phyloP scores from a whole-genome alignment of 2,888 invertebrate species.

The Pterobdella sp. region DNA sequence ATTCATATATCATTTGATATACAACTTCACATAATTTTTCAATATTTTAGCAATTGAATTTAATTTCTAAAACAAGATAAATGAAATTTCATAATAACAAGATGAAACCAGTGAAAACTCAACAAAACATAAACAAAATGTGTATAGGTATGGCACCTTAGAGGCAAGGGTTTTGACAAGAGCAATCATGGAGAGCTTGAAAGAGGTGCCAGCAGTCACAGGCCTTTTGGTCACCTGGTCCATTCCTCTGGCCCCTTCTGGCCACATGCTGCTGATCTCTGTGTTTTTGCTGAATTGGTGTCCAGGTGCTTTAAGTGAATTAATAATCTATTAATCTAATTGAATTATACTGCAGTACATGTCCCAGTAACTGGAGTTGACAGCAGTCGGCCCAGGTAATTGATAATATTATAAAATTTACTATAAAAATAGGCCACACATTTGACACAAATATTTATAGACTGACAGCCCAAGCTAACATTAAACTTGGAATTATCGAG shows the following conservation, averaged over 20 bases:
- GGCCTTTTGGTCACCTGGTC: constrained; percentile 83
- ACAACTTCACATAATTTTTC: too few relatives aligned
- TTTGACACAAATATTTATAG: too few relatives aligned
- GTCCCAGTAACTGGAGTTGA: too few relatives aligned
- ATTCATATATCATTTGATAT: background rate
- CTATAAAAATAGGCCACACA: too few relatives aligned
- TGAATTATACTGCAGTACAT: too few relatives aligned
- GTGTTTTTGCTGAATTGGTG: constrained; percentile 60
- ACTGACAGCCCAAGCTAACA: too few relatives aligned
- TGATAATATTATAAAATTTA: too few relatives aligned
- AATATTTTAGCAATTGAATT: too few relatives aligned
- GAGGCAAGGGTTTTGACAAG: constrained; percentile 74
- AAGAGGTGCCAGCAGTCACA: constrained; percentile 82
- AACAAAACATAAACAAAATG: background rate
- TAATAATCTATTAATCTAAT: too few relatives aligned
- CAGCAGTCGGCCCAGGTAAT: too few relatives aligned
- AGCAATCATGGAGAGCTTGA: constrained; percentile 87
- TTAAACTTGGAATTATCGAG: too few relatives aligned
- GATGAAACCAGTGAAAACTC: background rate
- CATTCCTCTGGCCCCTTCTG: constrained; percentile 84
- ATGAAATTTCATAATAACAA: background rate
- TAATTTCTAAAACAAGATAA: background rate
- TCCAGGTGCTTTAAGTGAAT: too few relatives aligned
- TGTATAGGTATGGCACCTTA: constrained; percentile 55
- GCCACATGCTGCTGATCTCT: constrained; percentile 82